Percentiles rank a stretch among this genome's conserved stretches.
Evolutionary conservation across 1,140 invertebrate genomes (phyloP).

Genomic region (Calephelis virginiensis): DNA sequence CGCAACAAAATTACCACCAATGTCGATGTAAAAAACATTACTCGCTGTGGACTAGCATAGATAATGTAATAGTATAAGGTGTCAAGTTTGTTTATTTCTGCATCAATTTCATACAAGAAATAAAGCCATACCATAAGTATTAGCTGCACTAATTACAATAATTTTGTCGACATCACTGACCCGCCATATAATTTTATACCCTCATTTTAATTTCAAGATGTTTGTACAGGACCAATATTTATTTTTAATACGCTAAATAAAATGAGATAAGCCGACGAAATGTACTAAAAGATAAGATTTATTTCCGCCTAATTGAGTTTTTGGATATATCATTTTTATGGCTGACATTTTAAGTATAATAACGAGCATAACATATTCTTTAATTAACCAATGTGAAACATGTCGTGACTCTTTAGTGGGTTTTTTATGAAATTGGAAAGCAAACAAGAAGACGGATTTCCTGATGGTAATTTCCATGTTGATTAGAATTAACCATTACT

Average conservation of each 20-base stretch:
- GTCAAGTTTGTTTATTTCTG: too few species aligned
- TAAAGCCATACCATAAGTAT: too few species aligned
- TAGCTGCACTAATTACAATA: neutral
- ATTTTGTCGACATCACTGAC: neutral
- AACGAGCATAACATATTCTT: constrained; percentile 5
- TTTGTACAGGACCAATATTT: constrained; percentile 10
- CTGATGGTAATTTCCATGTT: too few species aligned
- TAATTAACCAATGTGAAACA: neutral
- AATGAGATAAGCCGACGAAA: constrained; percentile 6
- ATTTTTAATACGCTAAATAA: constrained; percentile 10
- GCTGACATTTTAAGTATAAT: neutral
- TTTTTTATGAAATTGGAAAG: neutral
- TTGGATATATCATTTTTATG: constrained; percentile 11
- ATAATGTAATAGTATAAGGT: too few species aligned
- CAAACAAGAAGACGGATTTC: too few species aligned
- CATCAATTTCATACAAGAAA: too few species aligned
- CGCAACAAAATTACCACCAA: too few species aligned
- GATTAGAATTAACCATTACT: too few species aligned
- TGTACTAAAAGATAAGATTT: constrained; percentile 12
- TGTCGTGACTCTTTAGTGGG: neutral
- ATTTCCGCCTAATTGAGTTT: constrained; percentile 11
- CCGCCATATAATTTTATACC: constrained; percentile 7
- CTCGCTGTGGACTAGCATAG: too few species aligned
- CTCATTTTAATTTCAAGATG: constrained; percentile 8
- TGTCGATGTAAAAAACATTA: too few species aligned